Evolutionary conservation across 2,797 vertebrate genomes (phyloP).

Genomic region (Rhynchotus rufescens): DNA sequence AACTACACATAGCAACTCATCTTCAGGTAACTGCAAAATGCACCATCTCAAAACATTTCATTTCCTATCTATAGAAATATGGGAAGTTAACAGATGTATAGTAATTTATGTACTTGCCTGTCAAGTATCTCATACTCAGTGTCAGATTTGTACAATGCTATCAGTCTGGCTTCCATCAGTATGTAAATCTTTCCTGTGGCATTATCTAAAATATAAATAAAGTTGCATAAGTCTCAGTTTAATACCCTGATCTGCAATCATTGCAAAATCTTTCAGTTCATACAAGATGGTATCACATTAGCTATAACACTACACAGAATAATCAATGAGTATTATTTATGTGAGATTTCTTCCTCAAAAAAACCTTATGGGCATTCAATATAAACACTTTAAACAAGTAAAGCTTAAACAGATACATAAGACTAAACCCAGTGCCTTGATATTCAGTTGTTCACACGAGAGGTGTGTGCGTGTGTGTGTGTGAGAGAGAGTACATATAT

Average conservation of each 20-base stretch:
- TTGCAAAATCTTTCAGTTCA: neutral
- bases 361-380: neutral
- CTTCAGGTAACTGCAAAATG: neutral
- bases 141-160: slow-evolving; percentile 91
- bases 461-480: no score
- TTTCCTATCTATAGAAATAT: neutral
- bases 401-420: neutral
- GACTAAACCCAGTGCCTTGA: neutral
- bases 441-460: neutral
- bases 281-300: neutral
- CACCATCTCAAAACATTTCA: neutral
- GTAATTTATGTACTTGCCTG: slow-evolving; percentile 83
- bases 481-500: no score
- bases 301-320: neutral
- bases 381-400: neutral
- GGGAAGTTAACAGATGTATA: neutral
- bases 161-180: slow-evolving; percentile 96
- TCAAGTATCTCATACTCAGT: slow-evolving; percentile 91
- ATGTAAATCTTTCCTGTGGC: slow-evolving; percentile 87
- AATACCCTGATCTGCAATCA: neutral
- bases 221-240: slow-evolving; percentile 12
- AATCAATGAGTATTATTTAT: neutral
- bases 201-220: slow-evolving; percentile 81
- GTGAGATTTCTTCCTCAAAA: neutral
- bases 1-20: neutral